A percentile compares a stretch with the other conserved stretches of the same genome.
phyloP scores from a whole-genome alignment of 2,888 invertebrate species.

The Hoplodrina blanda region DNA sequence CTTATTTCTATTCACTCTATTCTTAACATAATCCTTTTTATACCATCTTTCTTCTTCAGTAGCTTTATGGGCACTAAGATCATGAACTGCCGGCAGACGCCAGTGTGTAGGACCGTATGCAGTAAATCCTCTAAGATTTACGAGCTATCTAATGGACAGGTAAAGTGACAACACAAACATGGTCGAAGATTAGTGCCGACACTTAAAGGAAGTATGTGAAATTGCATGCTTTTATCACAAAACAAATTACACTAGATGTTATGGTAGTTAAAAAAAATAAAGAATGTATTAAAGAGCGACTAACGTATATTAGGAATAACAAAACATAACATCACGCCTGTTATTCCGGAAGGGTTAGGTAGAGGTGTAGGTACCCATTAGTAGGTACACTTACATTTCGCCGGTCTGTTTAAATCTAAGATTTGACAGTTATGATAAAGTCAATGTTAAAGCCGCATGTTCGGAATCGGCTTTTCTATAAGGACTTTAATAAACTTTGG shows the following conservation, averaged over 20 bases:
- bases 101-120: conserved; percentile 26
- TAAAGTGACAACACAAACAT: conserved; percentile 52
- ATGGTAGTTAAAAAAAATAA: too few species aligned
- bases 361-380: too few species aligned
- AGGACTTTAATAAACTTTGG: too few species aligned
- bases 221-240: conserved; percentile 9
- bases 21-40: background rate
- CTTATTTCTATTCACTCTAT: background rate
- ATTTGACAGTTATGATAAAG: too few species aligned
- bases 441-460: too few species aligned
- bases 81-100: conserved; percentile 33
- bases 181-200: conserved; percentile 38
- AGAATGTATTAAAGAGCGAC: too few species aligned
- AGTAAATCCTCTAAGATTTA: conserved; percentile 53
- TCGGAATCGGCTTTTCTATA: too few species aligned
- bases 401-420: too few species aligned
- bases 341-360: too few species aligned
- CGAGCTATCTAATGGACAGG: conserved; percentile 52
- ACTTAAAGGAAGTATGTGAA: conserved; percentile 26
- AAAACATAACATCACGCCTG: too few species aligned
- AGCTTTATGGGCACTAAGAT: conserved; percentile 29
- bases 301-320: too few species aligned
- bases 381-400: too few species aligned
- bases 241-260: background rate
- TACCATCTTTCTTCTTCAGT: background rate